Conservation (phyloP, 2,888 invertebrate genomes). For the Lycaena phlaeas region DNA sequence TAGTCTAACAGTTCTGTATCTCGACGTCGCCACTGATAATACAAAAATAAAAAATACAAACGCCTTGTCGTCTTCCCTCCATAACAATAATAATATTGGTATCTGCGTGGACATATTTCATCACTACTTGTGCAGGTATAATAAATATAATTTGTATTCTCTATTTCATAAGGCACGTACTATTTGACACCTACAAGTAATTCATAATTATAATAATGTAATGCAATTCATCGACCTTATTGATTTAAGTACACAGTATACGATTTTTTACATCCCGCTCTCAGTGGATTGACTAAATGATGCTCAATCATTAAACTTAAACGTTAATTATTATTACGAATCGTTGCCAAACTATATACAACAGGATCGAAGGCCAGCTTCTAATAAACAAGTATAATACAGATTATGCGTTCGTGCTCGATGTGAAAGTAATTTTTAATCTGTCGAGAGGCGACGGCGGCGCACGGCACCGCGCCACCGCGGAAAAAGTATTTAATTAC, state of each 20-base stretch:
- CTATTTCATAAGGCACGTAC: slow-evolving; percentile 5
- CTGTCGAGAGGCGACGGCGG: not conserved
- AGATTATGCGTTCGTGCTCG: not conserved
- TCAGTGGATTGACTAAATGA: not conserved
- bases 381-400: not conserved
- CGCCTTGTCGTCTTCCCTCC: not conserved
- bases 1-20: not conserved
- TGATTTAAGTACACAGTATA: slow-evolving; percentile 3
- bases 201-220: not conserved
- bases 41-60: not conserved
- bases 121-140: not conserved
- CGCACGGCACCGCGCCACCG: not conserved
- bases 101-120: too few species aligned
- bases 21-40: not conserved
- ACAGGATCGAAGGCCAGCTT: slow-evolving; percentile 3
- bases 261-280: not conserved
- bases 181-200: not conserved
- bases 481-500: not conserved
- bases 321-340: not conserved
- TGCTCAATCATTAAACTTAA: too few species aligned
- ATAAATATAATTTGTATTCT: slow-evolving; percentile 4
- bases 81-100: not conserved
- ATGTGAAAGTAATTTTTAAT: slow-evolving; percentile 3
- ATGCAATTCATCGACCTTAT: too few species aligned
- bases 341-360: slow-evolving; percentile 1